phyloP scores from a whole-genome alignment of 37 sponge, comb jelly and placozoan species.

The Aplysina aerophoba region DNA sequence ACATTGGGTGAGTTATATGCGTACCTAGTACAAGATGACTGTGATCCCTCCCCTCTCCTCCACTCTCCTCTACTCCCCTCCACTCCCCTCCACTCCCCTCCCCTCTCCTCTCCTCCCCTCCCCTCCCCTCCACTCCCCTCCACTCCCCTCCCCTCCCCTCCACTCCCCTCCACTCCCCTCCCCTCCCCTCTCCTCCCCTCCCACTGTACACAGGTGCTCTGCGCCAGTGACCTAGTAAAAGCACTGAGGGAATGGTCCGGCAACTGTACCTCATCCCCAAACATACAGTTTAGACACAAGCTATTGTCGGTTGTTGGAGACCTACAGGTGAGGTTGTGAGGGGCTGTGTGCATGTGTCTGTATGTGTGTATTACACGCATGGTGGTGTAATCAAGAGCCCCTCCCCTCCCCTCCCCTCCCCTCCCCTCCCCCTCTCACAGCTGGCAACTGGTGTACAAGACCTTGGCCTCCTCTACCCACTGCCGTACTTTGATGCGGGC shows the following conservation, averaged over 20 bases:
- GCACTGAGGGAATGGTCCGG: conserved; percentile 53
- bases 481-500: conserved; percentile 61
- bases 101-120: too few species aligned
- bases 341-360: background rate
- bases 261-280: conserved; percentile 56
- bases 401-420: background rate
- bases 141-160: too few species aligned
- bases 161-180: too few species aligned
- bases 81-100: too few species aligned
- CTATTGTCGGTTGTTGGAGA: conserved; percentile 53
- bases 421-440: conserved; percentile 2
- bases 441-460: conserved; percentile 43
- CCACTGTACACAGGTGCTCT: conserved; percentile 60
- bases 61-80: too few species aligned
- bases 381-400: background rate
- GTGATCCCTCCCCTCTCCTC: too few species aligned
- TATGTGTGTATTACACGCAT: background rate
- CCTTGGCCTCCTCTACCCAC: conserved; percentile 67
- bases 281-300: conserved; percentile 64
- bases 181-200: background rate
- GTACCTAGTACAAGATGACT: too few species aligned
- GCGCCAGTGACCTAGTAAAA: conserved; percentile 68
- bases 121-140: background rate
- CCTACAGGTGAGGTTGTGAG: conserved; percentile 38
- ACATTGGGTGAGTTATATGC: too few species aligned